Conservation (phyloP, 2,888 invertebrate genomes). For the Gortyna flavago region DNA sequence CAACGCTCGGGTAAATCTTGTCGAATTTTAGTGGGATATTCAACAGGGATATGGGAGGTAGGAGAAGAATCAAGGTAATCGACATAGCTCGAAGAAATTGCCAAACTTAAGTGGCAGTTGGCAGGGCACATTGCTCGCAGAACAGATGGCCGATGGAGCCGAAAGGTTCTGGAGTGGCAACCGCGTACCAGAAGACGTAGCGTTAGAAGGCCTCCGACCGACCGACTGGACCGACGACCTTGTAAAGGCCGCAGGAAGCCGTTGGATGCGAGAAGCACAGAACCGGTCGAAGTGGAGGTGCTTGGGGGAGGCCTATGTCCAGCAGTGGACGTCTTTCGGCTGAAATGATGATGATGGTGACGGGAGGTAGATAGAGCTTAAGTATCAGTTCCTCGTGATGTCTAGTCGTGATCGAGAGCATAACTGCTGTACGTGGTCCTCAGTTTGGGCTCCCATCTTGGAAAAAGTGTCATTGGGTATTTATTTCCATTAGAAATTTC, state of each 20-base stretch:
- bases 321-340: background rate
- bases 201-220: too few relatives aligned
- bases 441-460: background rate
- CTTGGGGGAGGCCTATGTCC: background rate
- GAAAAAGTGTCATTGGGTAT: background rate
- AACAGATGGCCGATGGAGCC: background rate
- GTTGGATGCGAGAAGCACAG: background rate
- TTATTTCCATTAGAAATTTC: background rate
- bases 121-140: background rate
- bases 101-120: background rate
- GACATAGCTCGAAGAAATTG: too few relatives aligned
- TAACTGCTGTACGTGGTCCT: background rate
- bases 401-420: background rate
- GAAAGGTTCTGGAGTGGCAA: background rate
- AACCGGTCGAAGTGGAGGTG: background rate
- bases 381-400: background rate
- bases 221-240: background rate
- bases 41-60: background rate
- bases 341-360: background rate
- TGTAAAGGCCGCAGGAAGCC: background rate
- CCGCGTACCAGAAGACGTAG: background rate
- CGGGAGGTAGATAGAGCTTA: background rate
- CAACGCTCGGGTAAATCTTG: slow-evolving; percentile 8
- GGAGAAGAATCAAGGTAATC: background rate
- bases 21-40: background rate